A percentile compares a stretch with the other conserved stretches of the same genome.
phyloP scores from a whole-genome alignment of 2,113 vertebrate species.

The Irena cyanogastra region DNA sequence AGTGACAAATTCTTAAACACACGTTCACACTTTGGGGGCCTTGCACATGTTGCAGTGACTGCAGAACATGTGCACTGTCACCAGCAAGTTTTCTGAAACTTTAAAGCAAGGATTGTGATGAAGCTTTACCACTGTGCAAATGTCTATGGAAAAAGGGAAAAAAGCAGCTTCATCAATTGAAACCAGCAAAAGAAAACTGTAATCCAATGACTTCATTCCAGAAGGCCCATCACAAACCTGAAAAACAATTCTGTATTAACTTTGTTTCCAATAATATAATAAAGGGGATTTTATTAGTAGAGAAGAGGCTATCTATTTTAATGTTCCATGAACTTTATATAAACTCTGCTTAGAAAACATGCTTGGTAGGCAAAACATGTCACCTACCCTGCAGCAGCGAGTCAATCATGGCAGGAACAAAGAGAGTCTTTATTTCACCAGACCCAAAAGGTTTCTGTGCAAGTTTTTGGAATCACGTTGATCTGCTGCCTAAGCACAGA shows the following conservation, averaged over 20 bases:
- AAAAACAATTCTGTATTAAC: neutral
- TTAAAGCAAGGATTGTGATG: neutral
- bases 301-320: slow-evolving; percentile 45
- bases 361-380: slow-evolving; percentile 61
- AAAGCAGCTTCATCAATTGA: neutral
- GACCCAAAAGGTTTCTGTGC: slow-evolving; percentile 25
- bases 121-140: neutral
- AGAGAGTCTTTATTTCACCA: slow-evolving; percentile 33
- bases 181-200: neutral
- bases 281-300: slow-evolving; percentile 25
- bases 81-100: neutral
- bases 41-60: neutral
- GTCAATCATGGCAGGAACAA: slow-evolving; percentile 40
- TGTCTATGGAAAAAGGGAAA: neutral
- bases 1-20: neutral
- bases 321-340: slow-evolving; percentile 38
- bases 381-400: slow-evolving; percentile 28
- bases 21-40: neutral
- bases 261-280: slow-evolving; percentile 21
- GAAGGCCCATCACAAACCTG: neutral
- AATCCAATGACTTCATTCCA: slow-evolving; percentile 12
- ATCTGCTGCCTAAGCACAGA: slow-evolving; percentile 21
- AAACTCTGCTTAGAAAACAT: slow-evolving; percentile 46
- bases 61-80: neutral
- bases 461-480: neutral